A percentile compares a stretch with the other conserved stretches of the same genome.
Evolutionary conservation across 1,140 invertebrate genomes (phyloP).

Genomic region (Formica selysi): DNA sequence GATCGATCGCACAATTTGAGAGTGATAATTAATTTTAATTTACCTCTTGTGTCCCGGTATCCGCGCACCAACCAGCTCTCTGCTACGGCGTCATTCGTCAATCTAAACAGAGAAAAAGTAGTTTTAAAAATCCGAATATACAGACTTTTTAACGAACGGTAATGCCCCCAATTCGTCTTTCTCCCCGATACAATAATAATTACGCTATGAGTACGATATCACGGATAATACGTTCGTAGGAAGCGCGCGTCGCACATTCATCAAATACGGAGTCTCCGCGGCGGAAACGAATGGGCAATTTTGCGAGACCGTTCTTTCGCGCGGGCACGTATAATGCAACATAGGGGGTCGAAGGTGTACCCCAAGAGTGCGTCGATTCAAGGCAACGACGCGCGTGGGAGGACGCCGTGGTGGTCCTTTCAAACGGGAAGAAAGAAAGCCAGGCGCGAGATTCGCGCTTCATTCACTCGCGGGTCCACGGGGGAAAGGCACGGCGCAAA

Average conservation of each 20-base stretch:
- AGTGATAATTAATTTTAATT: slow-evolving; percentile 52
- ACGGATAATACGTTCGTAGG: not conserved
- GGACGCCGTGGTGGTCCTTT: slow-evolving; percentile 55
- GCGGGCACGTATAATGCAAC: slow-evolving; percentile 55
- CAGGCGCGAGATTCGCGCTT: slow-evolving; percentile 77
- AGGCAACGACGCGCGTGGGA: slow-evolving; percentile 30
- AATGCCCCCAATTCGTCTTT: not conserved
- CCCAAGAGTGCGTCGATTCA: slow-evolving; percentile 61
- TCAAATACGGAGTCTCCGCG: not conserved
- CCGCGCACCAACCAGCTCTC: slow-evolving; percentile 82
- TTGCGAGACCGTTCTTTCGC: not conserved
- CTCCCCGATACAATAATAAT: slow-evolving; percentile 2
- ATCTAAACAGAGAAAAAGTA: slow-evolving; percentile 79
- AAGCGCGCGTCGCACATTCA: not conserved
- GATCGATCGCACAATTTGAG: not conserved
- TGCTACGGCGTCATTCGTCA: slow-evolving; percentile 84
- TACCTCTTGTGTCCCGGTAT: slow-evolving; percentile 82
- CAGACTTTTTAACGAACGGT: not conserved
- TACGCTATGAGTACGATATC: not conserved
- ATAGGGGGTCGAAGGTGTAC: slow-evolving; percentile 53
- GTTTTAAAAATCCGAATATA: slow-evolving; percentile 13
- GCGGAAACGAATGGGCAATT: slow-evolving; percentile 51
- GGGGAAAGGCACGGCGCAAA: slow-evolving; percentile 49
- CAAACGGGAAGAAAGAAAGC: slow-evolving; percentile 64
- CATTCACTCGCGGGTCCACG: slow-evolving; percentile 72